phyloP scores from a whole-genome alignment of 2,888 invertebrate species.

The Chorisops tibialis region DNA sequence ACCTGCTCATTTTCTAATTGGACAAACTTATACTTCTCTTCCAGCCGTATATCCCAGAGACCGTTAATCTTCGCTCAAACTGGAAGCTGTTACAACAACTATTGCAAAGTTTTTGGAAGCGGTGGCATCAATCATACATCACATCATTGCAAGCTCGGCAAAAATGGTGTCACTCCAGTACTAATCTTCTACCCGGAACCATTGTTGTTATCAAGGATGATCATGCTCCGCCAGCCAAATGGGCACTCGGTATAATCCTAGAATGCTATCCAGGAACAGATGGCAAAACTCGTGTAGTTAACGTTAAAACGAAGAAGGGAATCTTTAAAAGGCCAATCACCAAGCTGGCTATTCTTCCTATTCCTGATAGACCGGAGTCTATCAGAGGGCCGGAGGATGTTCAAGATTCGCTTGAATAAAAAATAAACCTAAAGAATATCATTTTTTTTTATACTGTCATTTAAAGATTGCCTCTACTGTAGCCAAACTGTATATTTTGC shows the following conservation, averaged over 20 bases:
- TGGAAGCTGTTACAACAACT: background rate
- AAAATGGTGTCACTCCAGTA: background rate
- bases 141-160: background rate
- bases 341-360: constrained; percentile 11
- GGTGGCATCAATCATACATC: background rate
- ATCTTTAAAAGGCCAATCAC: constrained; percentile 21
- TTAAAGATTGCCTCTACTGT: too few relatives aligned
- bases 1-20: constrained; percentile 16
- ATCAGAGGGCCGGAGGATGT: background rate
- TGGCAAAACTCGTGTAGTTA: constrained; percentile 26
- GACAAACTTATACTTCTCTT: background rate
- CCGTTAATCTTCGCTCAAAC: background rate
- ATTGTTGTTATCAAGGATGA: constrained; percentile 25
- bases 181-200: background rate
- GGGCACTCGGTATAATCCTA: constrained; percentile 26
- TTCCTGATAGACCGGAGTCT: background rate
- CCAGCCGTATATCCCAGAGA: background rate
- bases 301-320: constrained; percentile 19
- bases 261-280: constrained; percentile 29
- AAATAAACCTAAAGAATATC: too few relatives aligned
- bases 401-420: too few relatives aligned
- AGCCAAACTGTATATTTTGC: too few relatives aligned
- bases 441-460: too few relatives aligned
- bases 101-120: background rate
- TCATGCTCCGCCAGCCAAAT: constrained; percentile 23